Evolutionary conservation across 2,888 invertebrate species (phyloP).

Genomic region (Chymomyza fuscimana): DNA sequence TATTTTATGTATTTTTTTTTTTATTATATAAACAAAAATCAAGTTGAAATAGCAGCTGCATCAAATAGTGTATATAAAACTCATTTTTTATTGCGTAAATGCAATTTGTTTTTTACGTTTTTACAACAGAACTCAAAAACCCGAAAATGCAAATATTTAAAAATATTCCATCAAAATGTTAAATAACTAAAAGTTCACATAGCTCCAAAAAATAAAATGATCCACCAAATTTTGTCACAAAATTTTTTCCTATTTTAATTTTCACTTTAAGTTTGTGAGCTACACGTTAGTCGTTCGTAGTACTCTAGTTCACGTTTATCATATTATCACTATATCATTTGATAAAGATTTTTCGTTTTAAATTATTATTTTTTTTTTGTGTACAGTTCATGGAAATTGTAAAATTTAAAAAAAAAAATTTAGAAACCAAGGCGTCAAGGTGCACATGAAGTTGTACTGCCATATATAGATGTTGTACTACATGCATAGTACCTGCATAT

Average conservation of each 20-base stretch:
- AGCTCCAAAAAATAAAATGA: background rate
- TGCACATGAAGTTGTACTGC: conserved; percentile 23
- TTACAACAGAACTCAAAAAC: conserved; percentile 42
- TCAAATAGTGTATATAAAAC: conserved; percentile 39
- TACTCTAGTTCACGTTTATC: conserved; percentile 32
- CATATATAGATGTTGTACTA: conserved; percentile 40
- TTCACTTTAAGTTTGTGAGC: conserved; percentile 13
- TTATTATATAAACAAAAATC: conserved; percentile 16
- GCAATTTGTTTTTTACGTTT: conserved; percentile 79
- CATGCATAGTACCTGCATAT: background rate
- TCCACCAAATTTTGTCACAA: background rate
- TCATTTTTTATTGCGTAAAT: conserved; percentile 78
- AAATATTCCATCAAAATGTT: conserved; percentile 17
- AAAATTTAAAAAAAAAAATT: conserved; percentile 21
- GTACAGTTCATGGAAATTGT: conserved; percentile 37
- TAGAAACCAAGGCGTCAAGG: conserved; percentile 21
- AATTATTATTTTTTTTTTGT: conserved; percentile 21
- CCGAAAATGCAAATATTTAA: conserved; percentile 34
- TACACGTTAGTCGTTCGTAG: conserved; percentile 42
- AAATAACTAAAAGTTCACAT: conserved; percentile 14
- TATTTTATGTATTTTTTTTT: conserved; percentile 12
- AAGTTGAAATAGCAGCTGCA: conserved; percentile 29
- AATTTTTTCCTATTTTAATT: conserved; percentile 12
- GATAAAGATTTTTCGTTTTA: conserved; percentile 1
- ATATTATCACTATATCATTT: background rate